A percentile compares a stretch with the other conserved stretches of the same genome.
These are phyloP conservation scores for Axinella damicornis DNA, from an alignment of 37 sponge, comb jelly and placozoan species.

Conservation along the genomic window DNA sequence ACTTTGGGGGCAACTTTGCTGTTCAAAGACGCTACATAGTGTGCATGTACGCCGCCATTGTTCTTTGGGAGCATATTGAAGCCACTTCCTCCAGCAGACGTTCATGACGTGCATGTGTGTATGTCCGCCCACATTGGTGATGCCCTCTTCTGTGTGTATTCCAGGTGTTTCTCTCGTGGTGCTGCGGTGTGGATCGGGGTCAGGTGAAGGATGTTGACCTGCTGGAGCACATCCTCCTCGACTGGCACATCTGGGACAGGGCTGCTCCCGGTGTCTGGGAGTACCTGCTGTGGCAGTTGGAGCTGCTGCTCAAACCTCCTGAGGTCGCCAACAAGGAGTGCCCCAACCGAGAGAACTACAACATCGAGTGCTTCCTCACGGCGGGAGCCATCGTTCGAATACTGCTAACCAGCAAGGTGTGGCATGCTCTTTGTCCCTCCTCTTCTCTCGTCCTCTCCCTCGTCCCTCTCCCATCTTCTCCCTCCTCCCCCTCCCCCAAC, in stretches of 20 bases:
- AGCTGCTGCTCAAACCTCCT: constrained; percentile 39
- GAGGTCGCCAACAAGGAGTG: neutral
- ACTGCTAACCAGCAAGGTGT: constrained; percentile 76
- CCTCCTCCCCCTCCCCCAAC: too few species aligned
- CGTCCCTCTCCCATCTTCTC: too few species aligned
- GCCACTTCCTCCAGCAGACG: neutral
- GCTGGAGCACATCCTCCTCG: constrained; percentile 84
- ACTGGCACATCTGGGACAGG: constrained; percentile 93
- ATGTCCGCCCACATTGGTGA: neutral
- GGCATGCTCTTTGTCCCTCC: too few species aligned
- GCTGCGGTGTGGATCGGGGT: constrained; percentile 54
- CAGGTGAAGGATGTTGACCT: constrained; percentile 57
- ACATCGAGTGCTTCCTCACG: constrained; percentile 23
- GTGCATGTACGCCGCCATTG: too few species aligned
- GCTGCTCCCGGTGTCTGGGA: constrained; percentile 61
- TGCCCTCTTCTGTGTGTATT: neutral
- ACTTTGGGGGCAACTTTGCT: too few species aligned
- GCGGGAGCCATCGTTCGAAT: constrained; percentile 56
- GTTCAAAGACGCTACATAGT: too few species aligned
- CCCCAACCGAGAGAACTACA: constrained; percentile 4
- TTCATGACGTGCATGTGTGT: neutral
- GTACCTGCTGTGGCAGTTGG: constrained; percentile 51
- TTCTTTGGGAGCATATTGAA: neutral
- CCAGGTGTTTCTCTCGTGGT: constrained; percentile 75
- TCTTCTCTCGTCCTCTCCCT: too few species aligned